Evolutionary conservation across 2,888 invertebrate genomes (phyloP), one percentile per base, ranked within the genome.

Genomic region (Helleia helle): DNA sequence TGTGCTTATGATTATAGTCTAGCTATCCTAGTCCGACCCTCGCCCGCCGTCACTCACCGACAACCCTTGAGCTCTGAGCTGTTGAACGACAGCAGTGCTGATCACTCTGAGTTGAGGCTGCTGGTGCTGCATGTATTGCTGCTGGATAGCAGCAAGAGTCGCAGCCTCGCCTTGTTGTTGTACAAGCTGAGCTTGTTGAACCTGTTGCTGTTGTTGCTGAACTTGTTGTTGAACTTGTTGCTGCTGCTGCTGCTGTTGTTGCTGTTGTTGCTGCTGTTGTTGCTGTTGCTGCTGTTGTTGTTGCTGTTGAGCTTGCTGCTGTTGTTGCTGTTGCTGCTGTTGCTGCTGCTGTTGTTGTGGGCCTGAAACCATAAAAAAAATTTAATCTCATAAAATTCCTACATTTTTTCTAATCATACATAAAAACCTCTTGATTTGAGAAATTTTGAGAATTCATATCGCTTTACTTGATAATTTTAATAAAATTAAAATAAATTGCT

Each of bases 31-130:
- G 7, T 30, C 30, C 30, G 30, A 34, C 12, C 31, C 31, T 4
- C 31, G 31, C 30, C 30, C 40, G 30, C 38, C 40, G 37, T 41
- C 34, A 68, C 79, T 71, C 42, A 86, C 86, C 27, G 83, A 71
- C 43, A 87, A 63, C 7, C 87, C 87, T 50, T 87, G 86, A 1
- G 86, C 86, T 48, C 87, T 71, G 44, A 89, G 72, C 59, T 89
- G 89, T 44, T 87, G 88, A 29, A 88, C 81, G 29, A 87, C 84
- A 37, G 87, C 86, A 9, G 86, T 77, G 66, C 88, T 89, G 49
- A 88, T 86, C 48, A 88, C 87, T 54, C 88, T 75, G 38, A 86
- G 61, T 49, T 88, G 87, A 14, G 88, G 87, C 36, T 81, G 86
- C 45, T 86, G 86, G 41, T 85, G 86, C 42, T 83, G 84, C 50